Evolutionary conservation across 1,140 invertebrate genomes (phyloP).

Genomic region (Macrobrachium rosenbergii): DNA sequence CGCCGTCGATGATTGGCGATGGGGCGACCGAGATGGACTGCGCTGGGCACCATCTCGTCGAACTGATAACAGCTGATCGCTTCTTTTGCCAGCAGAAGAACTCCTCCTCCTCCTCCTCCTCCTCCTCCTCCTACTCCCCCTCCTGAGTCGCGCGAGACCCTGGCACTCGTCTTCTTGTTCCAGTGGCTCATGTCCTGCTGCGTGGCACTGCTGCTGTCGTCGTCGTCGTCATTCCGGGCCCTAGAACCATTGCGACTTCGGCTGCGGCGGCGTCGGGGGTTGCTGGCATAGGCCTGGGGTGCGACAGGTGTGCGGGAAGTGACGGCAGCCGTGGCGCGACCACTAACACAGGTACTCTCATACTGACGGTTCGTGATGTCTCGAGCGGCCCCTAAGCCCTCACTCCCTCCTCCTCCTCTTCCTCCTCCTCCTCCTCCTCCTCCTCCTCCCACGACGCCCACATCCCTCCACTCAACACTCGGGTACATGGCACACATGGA

Average conservation of each 20-base stretch:
- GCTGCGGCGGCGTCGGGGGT: constrained; percentile 11
- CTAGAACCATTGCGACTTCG: not conserved
- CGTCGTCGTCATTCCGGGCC: too few relatives aligned
- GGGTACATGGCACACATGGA: constrained; percentile 33
- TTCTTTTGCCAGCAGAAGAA: not conserved
- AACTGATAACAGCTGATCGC: constrained; percentile 15
- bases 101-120: too few relatives aligned
- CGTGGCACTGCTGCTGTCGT: too few relatives aligned
- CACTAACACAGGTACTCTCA: constrained; percentile 41
- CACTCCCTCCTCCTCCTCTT: not conserved
- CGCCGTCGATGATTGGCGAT: not conserved
- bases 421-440: constrained; percentile 11
- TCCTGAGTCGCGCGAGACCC: too few relatives aligned
- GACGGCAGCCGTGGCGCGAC: constrained; percentile 8
- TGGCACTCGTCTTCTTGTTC: too few relatives aligned
- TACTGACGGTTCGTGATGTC: constrained; percentile 29
- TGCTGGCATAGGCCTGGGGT: not conserved
- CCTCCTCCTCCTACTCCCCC: too few relatives aligned
- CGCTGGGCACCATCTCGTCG: not conserved
- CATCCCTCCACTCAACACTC: constrained; percentile 38
- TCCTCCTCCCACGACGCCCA: constrained; percentile 41
- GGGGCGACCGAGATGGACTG: not conserved
- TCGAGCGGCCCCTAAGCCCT: too few relatives aligned
- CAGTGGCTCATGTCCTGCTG: too few relatives aligned
- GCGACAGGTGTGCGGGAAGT: not conserved